Base-by-base conservation (phyloP, 2,888 invertebrate genomes). In the Drosophila neutralis region DNA sequence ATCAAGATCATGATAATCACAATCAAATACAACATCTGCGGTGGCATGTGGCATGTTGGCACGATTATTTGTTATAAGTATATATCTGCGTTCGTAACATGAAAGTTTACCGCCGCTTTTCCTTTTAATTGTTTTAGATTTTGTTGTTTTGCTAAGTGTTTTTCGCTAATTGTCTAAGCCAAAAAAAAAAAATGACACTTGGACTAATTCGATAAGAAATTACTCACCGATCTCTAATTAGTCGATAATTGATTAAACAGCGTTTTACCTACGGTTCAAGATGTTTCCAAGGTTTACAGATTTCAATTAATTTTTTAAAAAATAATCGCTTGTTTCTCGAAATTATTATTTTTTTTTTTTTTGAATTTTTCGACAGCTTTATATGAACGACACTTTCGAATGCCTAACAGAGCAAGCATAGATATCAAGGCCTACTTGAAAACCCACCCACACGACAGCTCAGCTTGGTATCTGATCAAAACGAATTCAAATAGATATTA, bases 1-100 rank as follows among this genome's bases (percentile, higher is more conserved):
- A 85, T 80, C 83, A 90, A 84, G 86, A 87, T 90, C 85, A 79
- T 69, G 80, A 78, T 78, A 80, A 83, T 67, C 74, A 80, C 53
- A 66, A 73, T 48, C 59, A 48, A 69, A 67, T 68, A 63, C 70
- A 80, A 63, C 49, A 66, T 48, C n/a, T 68, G 60, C 21, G 48
- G 57, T 18, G 42, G 69, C 58, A 70, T 75, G 75, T 27, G 45
- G 72, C 68, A 63, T 59, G 54, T 53, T 69, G 48, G 45, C 74
- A 75, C 69, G 60, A 59, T 40, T 51, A 40, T 49, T 15, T 56
- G 45, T 27, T 40, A 56, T 35, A 33, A 21, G 4, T 15, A 24
- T 7, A 21, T 52, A 31, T 21, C 15, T 21, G 8, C 21, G n/a
- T 33, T 29, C 38, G 31, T 24, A 63, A 63, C 56, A 72, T 56